phyloP scores from a whole-genome alignment of 2,888 invertebrate genomes.

The Malachius bipustulatus region DNA sequence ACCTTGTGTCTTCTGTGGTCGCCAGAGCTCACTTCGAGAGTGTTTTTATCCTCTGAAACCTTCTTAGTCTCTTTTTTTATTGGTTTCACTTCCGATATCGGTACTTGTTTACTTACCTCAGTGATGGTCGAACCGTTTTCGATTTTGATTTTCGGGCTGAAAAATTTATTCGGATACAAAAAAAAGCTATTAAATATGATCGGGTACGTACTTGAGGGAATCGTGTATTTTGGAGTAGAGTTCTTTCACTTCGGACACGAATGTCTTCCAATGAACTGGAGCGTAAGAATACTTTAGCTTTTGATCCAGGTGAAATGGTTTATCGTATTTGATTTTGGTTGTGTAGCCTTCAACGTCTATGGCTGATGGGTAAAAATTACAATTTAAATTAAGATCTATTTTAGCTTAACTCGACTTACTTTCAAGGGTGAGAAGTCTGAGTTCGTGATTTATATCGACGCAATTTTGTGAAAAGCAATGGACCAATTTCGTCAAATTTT shows the following conservation, averaged over 20 bases:
- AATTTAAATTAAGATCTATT: no score
- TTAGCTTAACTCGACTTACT: conserved; percentile 50
- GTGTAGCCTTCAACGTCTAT: conserved; percentile 48
- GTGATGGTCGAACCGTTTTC: conserved; percentile 27
- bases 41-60: conserved; percentile 26
- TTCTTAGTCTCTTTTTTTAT: conserved; percentile 30
- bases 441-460: conserved; percentile 63
- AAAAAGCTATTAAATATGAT: neutral
- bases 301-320: conserved; percentile 36
- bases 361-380: no score
- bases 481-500: conserved; percentile 59
- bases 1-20: conserved; percentile 27
- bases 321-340: conserved; percentile 39
- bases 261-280: conserved; percentile 30
- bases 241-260: conserved; percentile 26
- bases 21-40: conserved; percentile 26
- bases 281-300: conserved; percentile 29
- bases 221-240: conserved; percentile 31
- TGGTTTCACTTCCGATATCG: conserved; percentile 28
- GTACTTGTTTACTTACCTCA: conserved; percentile 21
- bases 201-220: conserved; percentile 27
- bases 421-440: conserved; percentile 64
- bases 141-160: conserved; percentile 34
- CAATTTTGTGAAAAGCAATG: conserved; percentile 59
- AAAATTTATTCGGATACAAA: conserved; percentile 14